These are phyloP conservation scores for Xylophagus ater DNA, from an alignment of 2,888 invertebrate genomes.

Conservation along the genomic window DNA sequence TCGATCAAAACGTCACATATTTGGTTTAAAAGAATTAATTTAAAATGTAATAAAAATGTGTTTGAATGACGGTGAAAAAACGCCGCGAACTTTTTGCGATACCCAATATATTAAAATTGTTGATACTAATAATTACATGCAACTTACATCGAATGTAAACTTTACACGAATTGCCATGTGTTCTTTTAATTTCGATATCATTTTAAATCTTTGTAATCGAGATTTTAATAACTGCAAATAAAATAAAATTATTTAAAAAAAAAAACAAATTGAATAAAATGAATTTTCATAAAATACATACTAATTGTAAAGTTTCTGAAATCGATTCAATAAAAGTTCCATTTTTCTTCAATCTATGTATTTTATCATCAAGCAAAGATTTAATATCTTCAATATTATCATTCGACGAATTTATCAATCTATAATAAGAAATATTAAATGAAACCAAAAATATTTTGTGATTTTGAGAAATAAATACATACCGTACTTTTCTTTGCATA, in stretches of 20 bases:
- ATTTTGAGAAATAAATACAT: conserved; percentile 8
- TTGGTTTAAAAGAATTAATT: not conserved
- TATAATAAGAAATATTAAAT: conserved; percentile 7
- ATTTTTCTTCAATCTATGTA: conserved; percentile 36
- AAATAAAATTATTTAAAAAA: conserved; percentile 3
- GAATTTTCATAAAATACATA: conserved; percentile 21
- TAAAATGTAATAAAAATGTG: not conserved
- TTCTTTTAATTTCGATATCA: conserved; percentile 38
- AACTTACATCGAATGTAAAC: conserved; percentile 31
- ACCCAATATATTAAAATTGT: too few relatives aligned
- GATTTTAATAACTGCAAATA: conserved; percentile 33
- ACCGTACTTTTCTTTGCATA: conserved; percentile 25
- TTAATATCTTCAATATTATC: conserved; percentile 25
- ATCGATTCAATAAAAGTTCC: conserved; percentile 34
- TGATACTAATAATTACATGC: too few relatives aligned
- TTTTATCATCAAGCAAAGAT: conserved; percentile 39
- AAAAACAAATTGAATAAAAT: not conserved
- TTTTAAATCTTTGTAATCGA: conserved; percentile 37
- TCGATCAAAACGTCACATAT: too few relatives aligned
- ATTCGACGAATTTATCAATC: conserved; percentile 25
- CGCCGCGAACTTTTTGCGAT: too few relatives aligned
- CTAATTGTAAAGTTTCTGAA: conserved; percentile 38
- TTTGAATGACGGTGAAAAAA: too few relatives aligned
- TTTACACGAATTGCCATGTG: conserved; percentile 41
- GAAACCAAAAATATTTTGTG: conserved; percentile 5